phyloP scores from a whole-genome alignment of 1,140 invertebrate species.

The Zaprionus nigranus region DNA sequence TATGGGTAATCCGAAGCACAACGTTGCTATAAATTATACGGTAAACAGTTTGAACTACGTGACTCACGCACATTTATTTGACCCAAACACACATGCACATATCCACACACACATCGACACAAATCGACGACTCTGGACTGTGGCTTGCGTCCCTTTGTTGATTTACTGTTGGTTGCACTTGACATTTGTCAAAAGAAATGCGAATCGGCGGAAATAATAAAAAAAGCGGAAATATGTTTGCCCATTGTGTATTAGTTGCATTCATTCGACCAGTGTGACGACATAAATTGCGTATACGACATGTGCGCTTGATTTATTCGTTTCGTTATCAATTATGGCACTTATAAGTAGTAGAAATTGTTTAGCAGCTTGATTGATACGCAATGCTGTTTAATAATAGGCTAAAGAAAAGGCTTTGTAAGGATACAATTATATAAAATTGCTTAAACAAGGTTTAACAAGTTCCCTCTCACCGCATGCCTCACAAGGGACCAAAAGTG shows the following conservation, averaged over 20 bases:
- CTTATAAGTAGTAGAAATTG: background rate
- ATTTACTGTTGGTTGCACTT: constrained; percentile 52
- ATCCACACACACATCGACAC: constrained; percentile 11
- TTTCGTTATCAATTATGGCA: background rate
- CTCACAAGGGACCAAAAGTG: background rate
- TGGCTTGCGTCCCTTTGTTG: constrained; percentile 18
- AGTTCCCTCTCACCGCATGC: background rate
- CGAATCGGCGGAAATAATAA: background rate
- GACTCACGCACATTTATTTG: constrained; percentile 30
- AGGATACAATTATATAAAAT: background rate
- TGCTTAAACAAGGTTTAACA: background rate
- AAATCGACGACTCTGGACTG: background rate
- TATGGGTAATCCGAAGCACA: background rate
- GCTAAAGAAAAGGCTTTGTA: too few species aligned
- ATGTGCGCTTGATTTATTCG: constrained; percentile 14
- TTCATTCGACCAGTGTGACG: background rate
- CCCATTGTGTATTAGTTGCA: constrained; percentile 27
- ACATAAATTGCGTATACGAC: constrained; percentile 40
- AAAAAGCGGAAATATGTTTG: constrained; percentile 43
- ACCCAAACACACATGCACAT: constrained; percentile 15
- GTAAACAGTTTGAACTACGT: constrained; percentile 46
- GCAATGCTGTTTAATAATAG: too few species aligned
- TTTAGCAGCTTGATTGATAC: background rate
- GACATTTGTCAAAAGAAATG: constrained; percentile 51
- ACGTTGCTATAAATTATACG: constrained; percentile 50